Conservation (phyloP, 2,113 vertebrate species). For the Hypocryptadius cinnamomeus region DNA sequence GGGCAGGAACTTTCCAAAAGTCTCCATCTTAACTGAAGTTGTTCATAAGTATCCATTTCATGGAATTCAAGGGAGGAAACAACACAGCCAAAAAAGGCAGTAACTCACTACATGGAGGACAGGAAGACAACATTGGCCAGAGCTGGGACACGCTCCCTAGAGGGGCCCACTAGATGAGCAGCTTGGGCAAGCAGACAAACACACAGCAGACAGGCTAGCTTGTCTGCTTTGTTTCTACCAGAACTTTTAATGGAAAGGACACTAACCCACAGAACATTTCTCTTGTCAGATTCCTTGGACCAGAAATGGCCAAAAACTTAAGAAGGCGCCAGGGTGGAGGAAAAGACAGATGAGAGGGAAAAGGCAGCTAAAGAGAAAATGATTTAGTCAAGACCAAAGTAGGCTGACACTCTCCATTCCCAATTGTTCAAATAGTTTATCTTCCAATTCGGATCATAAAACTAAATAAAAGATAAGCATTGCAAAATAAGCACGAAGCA, state of each 20-base stretch:
- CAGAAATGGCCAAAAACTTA: conserved; percentile 9
- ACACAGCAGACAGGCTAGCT: not conserved
- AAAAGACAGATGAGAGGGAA: not conserved
- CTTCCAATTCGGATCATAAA: not conserved
- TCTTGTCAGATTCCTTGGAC: conserved; percentile 36
- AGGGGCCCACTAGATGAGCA: not conserved
- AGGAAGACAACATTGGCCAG: not conserved
- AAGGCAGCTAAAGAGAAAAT: not conserved
- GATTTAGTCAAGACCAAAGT: not conserved
- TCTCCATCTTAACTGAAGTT: not conserved
- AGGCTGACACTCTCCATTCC: not conserved
- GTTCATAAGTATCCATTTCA: not conserved
- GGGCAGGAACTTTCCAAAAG: not conserved
- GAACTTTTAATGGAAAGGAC: conserved; percentile 16
- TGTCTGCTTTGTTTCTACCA: conserved; percentile 28
- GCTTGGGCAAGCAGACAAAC: not conserved
- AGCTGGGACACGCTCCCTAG: not conserved
- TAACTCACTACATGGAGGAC: not conserved
- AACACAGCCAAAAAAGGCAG: not conserved
- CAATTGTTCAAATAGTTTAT: not conserved
- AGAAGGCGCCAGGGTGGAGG: not conserved
- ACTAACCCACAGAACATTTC: conserved; percentile 31
- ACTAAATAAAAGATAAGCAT: not conserved
- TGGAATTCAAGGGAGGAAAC: not conserved
- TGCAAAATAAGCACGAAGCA: not conserved